phyloP scores from a whole-genome alignment of 2,113 vertebrate species.

The Pyxicephalus adspersus region DNA sequence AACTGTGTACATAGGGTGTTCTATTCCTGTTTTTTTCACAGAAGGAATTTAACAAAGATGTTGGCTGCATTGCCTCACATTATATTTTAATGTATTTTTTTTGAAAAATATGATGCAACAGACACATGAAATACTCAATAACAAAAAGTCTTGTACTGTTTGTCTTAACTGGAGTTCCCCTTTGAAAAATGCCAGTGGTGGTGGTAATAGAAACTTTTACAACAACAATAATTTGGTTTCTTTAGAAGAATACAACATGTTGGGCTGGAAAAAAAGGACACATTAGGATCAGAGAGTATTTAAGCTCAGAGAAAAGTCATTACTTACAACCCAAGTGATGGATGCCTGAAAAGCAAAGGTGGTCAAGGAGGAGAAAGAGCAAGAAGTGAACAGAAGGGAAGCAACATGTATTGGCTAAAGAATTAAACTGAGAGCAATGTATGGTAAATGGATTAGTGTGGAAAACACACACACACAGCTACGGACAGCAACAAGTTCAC shows the following conservation, averaged over 20 bases:
- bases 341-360: conserved; percentile 91
- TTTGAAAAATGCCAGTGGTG: conserved; percentile 9
- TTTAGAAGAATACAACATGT: conserved; percentile 68
- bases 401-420: conserved; percentile 3
- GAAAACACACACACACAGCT: too few relatives aligned
- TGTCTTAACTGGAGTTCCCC: too few relatives aligned
- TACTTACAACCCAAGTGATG: conserved; percentile 96
- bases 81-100: too few relatives aligned
- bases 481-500: too few relatives aligned
- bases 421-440: not conserved
- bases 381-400: conserved; percentile 30
- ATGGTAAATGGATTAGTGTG: too few relatives aligned
- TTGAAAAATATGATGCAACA: too few relatives aligned
- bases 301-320: conserved; percentile 71
- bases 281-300: conserved; percentile 67
- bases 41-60: too few relatives aligned
- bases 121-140: too few relatives aligned
- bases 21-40: too few relatives aligned
- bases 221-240: conserved; percentile 62
- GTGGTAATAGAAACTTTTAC: conserved; percentile 10
- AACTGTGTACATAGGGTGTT: too few relatives aligned
- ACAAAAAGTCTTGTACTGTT: too few relatives aligned
- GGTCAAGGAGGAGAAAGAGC: conserved; percentile 82
- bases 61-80: too few relatives aligned
- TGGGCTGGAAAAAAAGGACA: conserved; percentile 68